These are phyloP conservation scores for Xerus rutilus DNA, from an alignment of 2,797 vertebrate species.

Conservation along the genomic window DNA sequence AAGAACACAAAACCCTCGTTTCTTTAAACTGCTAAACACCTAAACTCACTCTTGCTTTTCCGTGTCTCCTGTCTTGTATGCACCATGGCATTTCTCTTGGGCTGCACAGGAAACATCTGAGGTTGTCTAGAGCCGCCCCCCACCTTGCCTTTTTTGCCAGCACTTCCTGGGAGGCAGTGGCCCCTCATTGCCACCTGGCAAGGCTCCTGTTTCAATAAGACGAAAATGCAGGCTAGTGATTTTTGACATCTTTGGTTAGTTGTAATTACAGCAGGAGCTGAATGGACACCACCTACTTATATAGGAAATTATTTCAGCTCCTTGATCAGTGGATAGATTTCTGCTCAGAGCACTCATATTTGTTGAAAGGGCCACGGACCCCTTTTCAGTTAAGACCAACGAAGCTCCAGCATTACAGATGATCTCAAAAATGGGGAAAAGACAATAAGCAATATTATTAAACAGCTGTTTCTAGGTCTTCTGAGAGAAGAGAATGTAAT, in stretches of 20 bases:
- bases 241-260: not conserved
- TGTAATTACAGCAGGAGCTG: not conserved
- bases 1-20: not conserved
- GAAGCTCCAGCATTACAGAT: not conserved
- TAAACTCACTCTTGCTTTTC: not conserved
- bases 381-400: not conserved
- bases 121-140: not conserved
- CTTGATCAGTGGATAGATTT: not conserved
- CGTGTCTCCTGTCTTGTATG: not conserved
- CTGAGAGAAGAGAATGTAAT: constrained; percentile 13
- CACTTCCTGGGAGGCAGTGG: rapidly evolving
- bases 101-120: not conserved
- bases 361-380: not conserved
- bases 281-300: not conserved
- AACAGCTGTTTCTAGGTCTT: constrained; percentile 42
- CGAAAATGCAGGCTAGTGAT: not conserved
- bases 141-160: not conserved
- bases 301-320: not conserved
- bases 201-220: not conserved
- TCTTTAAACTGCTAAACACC: not conserved
- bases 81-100: not conserved
- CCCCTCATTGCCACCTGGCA: rapidly evolving
- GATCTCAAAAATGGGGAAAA: not conserved
- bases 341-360: not conserved
- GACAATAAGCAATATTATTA: not conserved